Evolutionary conservation across 2,113 vertebrate genomes (phyloP).

Genomic region (Cyphomyrus discorhynchus): DNA sequence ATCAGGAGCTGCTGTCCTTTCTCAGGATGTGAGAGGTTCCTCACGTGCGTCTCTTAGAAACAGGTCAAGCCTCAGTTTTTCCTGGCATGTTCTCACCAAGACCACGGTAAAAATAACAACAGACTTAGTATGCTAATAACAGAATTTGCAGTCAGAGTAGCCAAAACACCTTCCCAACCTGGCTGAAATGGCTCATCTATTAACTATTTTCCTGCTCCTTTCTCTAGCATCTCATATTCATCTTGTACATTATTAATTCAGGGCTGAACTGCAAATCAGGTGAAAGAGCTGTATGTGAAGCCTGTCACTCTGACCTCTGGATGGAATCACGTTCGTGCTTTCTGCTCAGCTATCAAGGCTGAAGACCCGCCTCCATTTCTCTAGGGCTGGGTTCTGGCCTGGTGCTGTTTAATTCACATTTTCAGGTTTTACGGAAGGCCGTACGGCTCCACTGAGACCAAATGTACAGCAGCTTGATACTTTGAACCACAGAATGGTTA

Average conservation of each 20-base stretch:
- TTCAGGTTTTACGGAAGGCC: not conserved
- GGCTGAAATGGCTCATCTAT: conserved; percentile 1
- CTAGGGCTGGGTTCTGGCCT: not conserved
- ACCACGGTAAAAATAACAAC: conserved; percentile 51
- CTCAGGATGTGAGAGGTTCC: not conserved
- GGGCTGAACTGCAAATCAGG: conserved; percentile 33
- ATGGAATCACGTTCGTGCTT: conserved; percentile 23
- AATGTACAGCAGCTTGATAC: not conserved
- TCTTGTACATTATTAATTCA: conserved; percentile 29
- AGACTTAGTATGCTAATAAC: conserved; percentile 37
- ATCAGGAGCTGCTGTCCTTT: not conserved
- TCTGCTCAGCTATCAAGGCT: conserved; percentile 18
- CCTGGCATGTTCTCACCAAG: conserved; percentile 15
- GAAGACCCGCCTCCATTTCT: not conserved
- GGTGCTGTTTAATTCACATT: not conserved
- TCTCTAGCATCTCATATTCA: conserved; percentile 29
- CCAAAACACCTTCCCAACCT: conserved; percentile 23
- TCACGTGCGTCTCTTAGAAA: not conserved
- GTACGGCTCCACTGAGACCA: not conserved
- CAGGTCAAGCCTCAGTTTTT: not conserved
- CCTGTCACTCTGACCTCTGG: conserved; percentile 25
- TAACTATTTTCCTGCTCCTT: conserved; percentile 21
- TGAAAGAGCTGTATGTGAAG: conserved; percentile 24
- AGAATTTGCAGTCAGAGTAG: conserved; percentile 35
- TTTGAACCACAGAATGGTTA: not conserved